Base-by-base conservation (phyloP, 2,113 vertebrate genomes). In the Budorcas taxicolor region DNA sequence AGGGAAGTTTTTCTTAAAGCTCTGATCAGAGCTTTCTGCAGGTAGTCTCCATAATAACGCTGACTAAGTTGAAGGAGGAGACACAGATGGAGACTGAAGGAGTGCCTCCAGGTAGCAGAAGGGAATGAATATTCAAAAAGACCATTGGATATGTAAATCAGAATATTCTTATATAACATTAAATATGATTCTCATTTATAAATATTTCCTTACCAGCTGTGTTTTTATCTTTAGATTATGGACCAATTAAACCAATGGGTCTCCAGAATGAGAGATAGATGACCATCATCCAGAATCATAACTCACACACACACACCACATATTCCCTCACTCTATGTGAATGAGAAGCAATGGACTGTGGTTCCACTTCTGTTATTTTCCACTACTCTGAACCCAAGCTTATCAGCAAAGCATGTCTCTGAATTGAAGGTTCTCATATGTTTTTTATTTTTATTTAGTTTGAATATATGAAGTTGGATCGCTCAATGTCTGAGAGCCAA, bases 111-210 rank as follows among this genome's bases (percentile, higher is more conserved):
- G 89, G 87, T 90, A 58, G 90, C 93, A 98, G 87, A 96, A 97
- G 96, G 91, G 85, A 95, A 95, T 97, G 97, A 97, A 95, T 97
- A 97, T 96, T 97, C 94, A 96, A 90, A 91, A 93, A 90, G 57
- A 82, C 31, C 55, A n/a, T 86, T 90, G 76, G 23, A 2, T 92
- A 78, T 96, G 76, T 67, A 97, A 98, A 97, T 95, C 58, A 94
- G n/a, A 88, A 96, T 53, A 43, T 47, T 91, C 62, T 82, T 84
- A 91, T 60, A 76, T 92, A 96, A 95, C 85, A 94, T 85, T 96
- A 81, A 96, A 90, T 97, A 55, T 71, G 58, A 95, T 62, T 78
- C 76, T 95, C 87, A 84, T 90, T 97, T 96, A 50, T 47, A 91
- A 89, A 93, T 33, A 87, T 74, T 87, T 87, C 27, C 67, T 90